Evolutionary conservation across 2,797 vertebrate genomes (phyloP).

Genomic region (Peromyscus aztecus): DNA sequence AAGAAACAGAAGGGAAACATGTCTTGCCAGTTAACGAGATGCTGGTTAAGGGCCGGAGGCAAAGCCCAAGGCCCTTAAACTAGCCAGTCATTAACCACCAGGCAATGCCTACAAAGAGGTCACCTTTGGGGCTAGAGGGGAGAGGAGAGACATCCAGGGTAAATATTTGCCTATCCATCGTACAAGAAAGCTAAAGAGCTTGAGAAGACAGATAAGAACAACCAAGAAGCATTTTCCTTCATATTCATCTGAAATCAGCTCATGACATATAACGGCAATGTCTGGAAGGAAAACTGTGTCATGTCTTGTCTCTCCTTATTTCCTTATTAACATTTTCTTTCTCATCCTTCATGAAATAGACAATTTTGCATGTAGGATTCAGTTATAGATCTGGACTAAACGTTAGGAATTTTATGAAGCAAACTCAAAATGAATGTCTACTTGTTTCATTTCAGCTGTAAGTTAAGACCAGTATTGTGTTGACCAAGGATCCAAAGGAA

Average conservation of each 20-base stretch:
- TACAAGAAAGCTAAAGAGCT: neutral
- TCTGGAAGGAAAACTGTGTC: neutral
- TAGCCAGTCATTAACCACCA: conserved; percentile 70
- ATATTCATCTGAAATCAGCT: neutral
- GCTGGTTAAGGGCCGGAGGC: conserved; percentile 65
- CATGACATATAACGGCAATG: neutral
- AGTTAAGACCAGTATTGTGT: conserved; percentile 24
- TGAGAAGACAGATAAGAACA: neutral
- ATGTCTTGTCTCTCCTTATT: neutral
- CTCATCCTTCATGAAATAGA: neutral
- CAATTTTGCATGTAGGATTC: neutral
- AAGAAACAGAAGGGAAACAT: conserved; percentile 80
- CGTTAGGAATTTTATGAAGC: conserved; percentile 53
- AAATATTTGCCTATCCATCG: neutral
- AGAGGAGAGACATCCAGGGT: neutral
- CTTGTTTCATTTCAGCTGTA: conserved; percentile 20
- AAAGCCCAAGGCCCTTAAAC: conserved; percentile 77
- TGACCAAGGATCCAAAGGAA: conserved; percentile 67
- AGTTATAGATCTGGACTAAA: conserved; percentile 51
- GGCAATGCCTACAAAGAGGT: conserved; percentile 66
- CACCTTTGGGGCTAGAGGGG: neutral
- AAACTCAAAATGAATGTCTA: conserved; percentile 5
- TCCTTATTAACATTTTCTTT: conserved; percentile 25
- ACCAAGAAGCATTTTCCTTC: neutral
- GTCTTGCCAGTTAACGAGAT: conserved; percentile 84